These are phyloP conservation scores for Agrotis ipsilon DNA, from an alignment of 2,888 invertebrate genomes.

Conservation along the genomic window DNA sequence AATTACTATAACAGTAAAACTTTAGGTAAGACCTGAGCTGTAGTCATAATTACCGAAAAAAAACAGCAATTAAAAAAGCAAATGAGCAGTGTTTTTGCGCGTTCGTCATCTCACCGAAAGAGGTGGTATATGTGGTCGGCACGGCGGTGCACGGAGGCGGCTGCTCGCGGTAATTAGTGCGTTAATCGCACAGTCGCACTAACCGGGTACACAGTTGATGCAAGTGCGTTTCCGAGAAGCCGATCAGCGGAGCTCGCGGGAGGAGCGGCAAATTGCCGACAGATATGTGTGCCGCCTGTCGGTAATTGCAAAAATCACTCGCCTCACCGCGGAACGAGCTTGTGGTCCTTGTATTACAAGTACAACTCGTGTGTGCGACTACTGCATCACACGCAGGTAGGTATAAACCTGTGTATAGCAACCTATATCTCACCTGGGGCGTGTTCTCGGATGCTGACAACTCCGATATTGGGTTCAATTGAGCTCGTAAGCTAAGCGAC, in stretches of 20 bases:
- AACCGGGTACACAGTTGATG: conserved; percentile 81
- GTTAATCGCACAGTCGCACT: conserved; percentile 87
- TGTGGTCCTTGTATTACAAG: conserved; percentile 76
- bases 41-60: conserved; percentile 17
- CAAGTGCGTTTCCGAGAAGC: conserved; percentile 87
- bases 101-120: conserved; percentile 38
- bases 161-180: conserved; percentile 83
- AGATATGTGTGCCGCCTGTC: conserved; percentile 88
- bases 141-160: conserved; percentile 42
- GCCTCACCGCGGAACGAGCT: conserved; percentile 70
- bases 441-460: conserved; percentile 47
- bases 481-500: conserved; percentile 47
- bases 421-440: conserved; percentile 23
- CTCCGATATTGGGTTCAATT: conserved; percentile 45
- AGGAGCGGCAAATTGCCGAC: conserved; percentile 88
- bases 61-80: conserved; percentile 49
- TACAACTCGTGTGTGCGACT: conserved; percentile 67
- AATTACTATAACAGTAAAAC: conserved; percentile 37
- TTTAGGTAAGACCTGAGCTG: conserved; percentile 27
- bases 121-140: conserved; percentile 52
- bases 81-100: conserved; percentile 44
- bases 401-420: conserved; percentile 6
- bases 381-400: conserved; percentile 40
- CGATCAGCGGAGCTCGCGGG: conserved; percentile 84
- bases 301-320: conserved; percentile 90